phyloP scores from a whole-genome alignment of 2,797 vertebrate species.

The Carcharodon carcharias region DNA sequence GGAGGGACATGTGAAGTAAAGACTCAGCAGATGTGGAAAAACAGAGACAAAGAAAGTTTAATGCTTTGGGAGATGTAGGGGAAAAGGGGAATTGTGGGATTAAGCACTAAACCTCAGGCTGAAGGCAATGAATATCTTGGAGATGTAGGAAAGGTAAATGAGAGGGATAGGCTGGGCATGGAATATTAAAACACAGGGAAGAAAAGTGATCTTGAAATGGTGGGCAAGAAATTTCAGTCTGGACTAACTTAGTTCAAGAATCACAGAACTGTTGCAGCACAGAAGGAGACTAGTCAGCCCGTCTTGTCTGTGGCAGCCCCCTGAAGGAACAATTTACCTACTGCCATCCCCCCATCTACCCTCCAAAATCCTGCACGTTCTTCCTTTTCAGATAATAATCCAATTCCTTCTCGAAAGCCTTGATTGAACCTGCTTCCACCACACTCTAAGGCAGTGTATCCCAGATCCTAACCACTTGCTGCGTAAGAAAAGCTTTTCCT shows the following conservation, averaged over 20 bases:
- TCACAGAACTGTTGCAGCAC: neutral
- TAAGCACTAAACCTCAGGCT: neutral
- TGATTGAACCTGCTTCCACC: neutral
- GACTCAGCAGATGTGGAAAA: neutral
- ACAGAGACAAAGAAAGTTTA: neutral
- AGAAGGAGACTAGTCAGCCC: neutral
- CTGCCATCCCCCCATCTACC: neutral
- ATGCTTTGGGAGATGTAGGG: neutral
- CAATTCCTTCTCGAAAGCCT: neutral
- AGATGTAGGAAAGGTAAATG: neutral
- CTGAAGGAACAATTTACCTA: neutral
- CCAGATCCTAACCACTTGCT: neutral
- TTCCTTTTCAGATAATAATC: neutral
- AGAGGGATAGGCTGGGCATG: neutral
- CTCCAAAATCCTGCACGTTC: too few species aligned
- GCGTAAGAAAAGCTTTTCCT: neutral
- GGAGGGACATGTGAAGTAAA: neutral
- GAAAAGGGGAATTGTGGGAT: neutral
- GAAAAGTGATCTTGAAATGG: neutral
- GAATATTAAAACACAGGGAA: neutral
- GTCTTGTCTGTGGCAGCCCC: neutral
- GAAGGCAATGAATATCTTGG: neutral
- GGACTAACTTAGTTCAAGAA: neutral
- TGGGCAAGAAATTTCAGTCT: neutral
- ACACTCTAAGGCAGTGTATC: neutral